phyloP scores from a whole-genome alignment of 2,888 invertebrate species.

The Exephanes ischioxanthus region DNA sequence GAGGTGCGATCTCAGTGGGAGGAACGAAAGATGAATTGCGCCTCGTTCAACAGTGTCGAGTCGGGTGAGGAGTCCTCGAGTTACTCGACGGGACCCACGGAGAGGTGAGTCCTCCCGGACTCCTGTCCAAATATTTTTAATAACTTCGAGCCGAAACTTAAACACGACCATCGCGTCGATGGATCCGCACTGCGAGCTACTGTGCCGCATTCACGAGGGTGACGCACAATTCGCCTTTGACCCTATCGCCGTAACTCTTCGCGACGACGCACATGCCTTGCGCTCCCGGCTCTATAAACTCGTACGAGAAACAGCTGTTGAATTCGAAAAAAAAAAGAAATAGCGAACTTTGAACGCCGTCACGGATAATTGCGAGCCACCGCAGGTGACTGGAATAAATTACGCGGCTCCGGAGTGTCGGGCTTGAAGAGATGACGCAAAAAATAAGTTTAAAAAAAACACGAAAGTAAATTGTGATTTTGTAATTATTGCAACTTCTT shows the following conservation, averaged over 20 bases:
- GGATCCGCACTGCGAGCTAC: neutral
- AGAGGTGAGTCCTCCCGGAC: conserved; percentile 80
- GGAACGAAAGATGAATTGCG: conserved; percentile 88
- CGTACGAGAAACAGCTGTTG: neutral
- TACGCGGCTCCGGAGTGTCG: neutral
- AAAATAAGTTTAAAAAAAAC: neutral
- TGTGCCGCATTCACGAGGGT: neutral
- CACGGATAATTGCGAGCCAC: conserved; percentile 10
- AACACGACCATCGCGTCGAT: conserved; percentile 5
- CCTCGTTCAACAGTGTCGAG: conserved; percentile 88
- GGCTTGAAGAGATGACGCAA: neutral
- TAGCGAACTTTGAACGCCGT: conserved; percentile 35
- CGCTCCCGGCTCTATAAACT: neutral
- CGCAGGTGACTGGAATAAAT: conserved; percentile 33
- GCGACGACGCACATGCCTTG: too few relatives aligned
- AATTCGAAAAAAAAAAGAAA: neutral
- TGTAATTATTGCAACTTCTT: too few relatives aligned
- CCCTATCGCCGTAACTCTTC: conserved; percentile 16
- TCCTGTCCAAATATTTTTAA: neutral
- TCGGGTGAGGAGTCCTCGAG: conserved; percentile 88
- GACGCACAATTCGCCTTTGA: conserved; percentile 47
- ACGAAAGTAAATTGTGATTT: neutral
- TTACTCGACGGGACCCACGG: conserved; percentile 87
- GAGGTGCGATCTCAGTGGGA: conserved; percentile 97
- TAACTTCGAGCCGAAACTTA: neutral